These are phyloP conservation scores for Eupithecia vulgata DNA, from an alignment of 2,888 invertebrate species.

Conservation along the genomic window DNA sequence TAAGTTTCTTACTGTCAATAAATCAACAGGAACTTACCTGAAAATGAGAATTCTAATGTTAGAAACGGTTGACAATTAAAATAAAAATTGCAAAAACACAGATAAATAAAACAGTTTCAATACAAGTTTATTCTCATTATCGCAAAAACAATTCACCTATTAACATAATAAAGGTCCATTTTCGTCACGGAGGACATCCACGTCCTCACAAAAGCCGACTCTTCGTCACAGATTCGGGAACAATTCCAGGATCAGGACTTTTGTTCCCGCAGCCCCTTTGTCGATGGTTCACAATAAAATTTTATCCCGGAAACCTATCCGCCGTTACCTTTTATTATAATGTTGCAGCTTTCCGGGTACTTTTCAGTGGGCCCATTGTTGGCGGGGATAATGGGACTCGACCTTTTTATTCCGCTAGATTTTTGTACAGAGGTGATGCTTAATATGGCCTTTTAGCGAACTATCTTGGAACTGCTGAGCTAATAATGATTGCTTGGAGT, in stretches of 20 bases:
- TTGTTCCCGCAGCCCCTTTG: conserved; percentile 65
- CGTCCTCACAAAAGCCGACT: conserved; percentile 45
- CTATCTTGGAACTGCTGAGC: conserved; percentile 26
- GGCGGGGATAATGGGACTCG: conserved; percentile 70
- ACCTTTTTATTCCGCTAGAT: conserved; percentile 79
- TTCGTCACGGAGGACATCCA: conserved; percentile 25
- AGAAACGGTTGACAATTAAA: not conserved
- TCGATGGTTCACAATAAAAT: conserved; percentile 80
- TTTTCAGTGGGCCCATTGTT: conserved; percentile 74
- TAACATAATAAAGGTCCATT: conserved; percentile 22
- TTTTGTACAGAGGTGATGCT: conserved; percentile 59
- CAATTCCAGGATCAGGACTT: conserved; percentile 49
- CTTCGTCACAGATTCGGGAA: conserved; percentile 55
- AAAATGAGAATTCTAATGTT: not conserved
- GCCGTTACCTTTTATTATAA: conserved; percentile 83
- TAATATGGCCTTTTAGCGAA: conserved; percentile 30
- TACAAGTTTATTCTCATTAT: not conserved
- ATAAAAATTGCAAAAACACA: not conserved
- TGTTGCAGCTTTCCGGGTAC: conserved; percentile 78
- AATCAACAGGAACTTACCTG: conserved; percentile 1
- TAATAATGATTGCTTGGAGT: conserved; percentile 6
- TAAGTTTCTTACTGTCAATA: not conserved
- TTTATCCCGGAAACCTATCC: conserved; percentile 80
- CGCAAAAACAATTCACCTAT: conserved; percentile 7
- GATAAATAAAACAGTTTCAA: not conserved